Percentiles rank a stretch among this genome's conserved stretches.
Conservation (phyloP, 2,888 invertebrate genomes). For the Labia minor region DNA sequence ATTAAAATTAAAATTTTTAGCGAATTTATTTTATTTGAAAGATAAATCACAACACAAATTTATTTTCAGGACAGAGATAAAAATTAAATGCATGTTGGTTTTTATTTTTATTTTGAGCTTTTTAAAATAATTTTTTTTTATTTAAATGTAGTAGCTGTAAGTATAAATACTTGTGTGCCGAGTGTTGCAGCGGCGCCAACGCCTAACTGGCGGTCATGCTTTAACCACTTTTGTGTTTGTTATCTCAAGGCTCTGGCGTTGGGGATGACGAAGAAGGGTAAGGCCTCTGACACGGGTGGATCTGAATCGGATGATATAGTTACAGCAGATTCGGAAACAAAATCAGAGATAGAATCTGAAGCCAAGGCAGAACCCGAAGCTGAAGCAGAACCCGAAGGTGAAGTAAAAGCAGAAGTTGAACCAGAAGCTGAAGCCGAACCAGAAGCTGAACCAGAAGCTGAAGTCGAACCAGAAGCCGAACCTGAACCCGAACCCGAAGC, state of each 20-base stretch:
- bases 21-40: too few species aligned
- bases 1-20: too few species aligned
- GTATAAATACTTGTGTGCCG: conserved; percentile 17
- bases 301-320: conserved; percentile 31
- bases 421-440: conserved; percentile 21
- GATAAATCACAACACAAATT: too few species aligned
- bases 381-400: conserved; percentile 21
- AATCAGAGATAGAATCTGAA: conserved; percentile 20
- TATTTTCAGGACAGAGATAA: too few species aligned
- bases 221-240: conserved; percentile 15
- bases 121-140: neutral
- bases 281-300: conserved; percentile 29
- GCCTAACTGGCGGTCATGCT: conserved; percentile 18
- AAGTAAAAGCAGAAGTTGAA: conserved; percentile 23
- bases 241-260: conserved; percentile 23
- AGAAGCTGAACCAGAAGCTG: conserved; percentile 20
- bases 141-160: conserved; percentile 18
- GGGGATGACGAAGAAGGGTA: conserved; percentile 26
- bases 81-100: conserved; percentile 1
- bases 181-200: conserved; percentile 8
- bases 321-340: conserved; percentile 22
- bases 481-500: conserved; percentile 20
- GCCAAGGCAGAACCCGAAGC: conserved; percentile 19
- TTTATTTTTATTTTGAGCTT: neutral
- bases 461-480: conserved; percentile 24